A percentile compares a stretch with the other conserved stretches of the same genome.
These are phyloP conservation scores for Pollenia griseotomentosa DNA, from an alignment of 2,888 invertebrate genomes.

Conservation along the genomic window DNA sequence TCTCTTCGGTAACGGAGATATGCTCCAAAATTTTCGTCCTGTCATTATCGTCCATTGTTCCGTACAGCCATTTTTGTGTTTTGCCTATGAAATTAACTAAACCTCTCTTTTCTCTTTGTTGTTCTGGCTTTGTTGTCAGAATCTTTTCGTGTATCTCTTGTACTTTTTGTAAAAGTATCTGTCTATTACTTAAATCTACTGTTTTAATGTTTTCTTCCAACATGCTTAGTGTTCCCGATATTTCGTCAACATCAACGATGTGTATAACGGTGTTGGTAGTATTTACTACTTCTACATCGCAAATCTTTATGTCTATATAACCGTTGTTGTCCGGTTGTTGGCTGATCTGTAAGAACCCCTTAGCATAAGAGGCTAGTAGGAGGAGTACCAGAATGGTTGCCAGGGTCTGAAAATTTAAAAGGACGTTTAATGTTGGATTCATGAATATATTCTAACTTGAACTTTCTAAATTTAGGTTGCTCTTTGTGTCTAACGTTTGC, in stretches of 20 bases:
- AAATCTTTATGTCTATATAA: neutral
- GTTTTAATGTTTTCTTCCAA: conserved; percentile 21
- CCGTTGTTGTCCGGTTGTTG: neutral
- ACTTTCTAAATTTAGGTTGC: too few relatives aligned
- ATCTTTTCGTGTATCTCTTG: conserved; percentile 13
- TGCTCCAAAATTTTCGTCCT: conserved; percentile 10
- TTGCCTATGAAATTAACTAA: too few relatives aligned
- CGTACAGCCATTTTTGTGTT: too few relatives aligned
- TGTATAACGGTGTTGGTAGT: conserved; percentile 2
- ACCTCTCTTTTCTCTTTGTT: neutral
- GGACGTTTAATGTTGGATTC: neutral
- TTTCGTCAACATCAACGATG: conserved; percentile 8
- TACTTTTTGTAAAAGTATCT: conserved; percentile 6
- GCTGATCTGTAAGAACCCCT: neutral
- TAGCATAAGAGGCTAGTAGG: neutral
- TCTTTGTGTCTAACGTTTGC: too few relatives aligned
- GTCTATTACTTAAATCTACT: conserved; percentile 14
- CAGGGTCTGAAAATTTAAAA: neutral
- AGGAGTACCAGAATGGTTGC: neutral
- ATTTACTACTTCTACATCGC: conserved; percentile 11
- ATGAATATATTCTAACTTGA: neutral
- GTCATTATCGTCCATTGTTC: conserved; percentile 4
- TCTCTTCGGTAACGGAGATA: conserved; percentile 1
- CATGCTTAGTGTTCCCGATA: neutral
- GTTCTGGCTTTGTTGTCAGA: conserved; percentile 5